Percentiles rank a stretch among this genome's conserved stretches.
phyloP scores from a whole-genome alignment of 1,140 invertebrate species.

The Scaptodrosophila lebanonensis region DNA sequence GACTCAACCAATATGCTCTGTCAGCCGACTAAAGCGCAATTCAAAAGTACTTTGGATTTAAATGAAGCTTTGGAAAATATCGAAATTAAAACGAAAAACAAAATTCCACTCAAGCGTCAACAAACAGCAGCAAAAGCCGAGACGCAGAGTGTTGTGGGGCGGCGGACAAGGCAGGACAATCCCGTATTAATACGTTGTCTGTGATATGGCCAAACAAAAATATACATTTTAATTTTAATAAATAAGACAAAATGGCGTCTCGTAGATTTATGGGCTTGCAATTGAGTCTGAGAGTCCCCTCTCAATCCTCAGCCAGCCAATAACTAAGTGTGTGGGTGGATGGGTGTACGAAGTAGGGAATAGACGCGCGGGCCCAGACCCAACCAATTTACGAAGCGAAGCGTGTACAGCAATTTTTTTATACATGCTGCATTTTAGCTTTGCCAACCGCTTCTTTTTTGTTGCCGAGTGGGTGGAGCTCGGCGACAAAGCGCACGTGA shows the following conservation, averaged over 20 bases:
- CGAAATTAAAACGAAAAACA: slow-evolving; percentile 16
- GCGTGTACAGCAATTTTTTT: no score
- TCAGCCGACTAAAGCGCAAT: background rate
- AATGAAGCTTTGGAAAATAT: slow-evolving; percentile 17
- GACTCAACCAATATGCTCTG: slow-evolving; percentile 11
- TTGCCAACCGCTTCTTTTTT: no score
- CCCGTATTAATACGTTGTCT: no score
- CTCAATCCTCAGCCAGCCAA: slow-evolving; percentile 39
- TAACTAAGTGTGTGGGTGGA: slow-evolving; percentile 18
- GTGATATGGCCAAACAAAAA: slow-evolving; percentile 22
- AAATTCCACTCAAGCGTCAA: background rate
- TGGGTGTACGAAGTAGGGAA: background rate
- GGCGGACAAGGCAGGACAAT: background rate
- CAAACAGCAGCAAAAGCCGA: background rate
- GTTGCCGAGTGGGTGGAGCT: background rate
- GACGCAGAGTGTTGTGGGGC: slow-evolving; percentile 1
- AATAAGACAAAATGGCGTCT: slow-evolving; percentile 66
- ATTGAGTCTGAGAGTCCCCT: no score
- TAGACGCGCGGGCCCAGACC: background rate
- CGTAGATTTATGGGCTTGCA: slow-evolving; percentile 48
- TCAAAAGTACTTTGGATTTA: slow-evolving; percentile 11
- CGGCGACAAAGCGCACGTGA: slow-evolving; percentile 32
- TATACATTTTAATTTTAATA: slow-evolving; percentile 72
- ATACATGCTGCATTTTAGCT: no score
- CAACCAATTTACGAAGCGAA: slow-evolving; percentile 55